phyloP scores from a whole-genome alignment of 1,140 invertebrate species.

The Rhysida immarginata region DNA sequence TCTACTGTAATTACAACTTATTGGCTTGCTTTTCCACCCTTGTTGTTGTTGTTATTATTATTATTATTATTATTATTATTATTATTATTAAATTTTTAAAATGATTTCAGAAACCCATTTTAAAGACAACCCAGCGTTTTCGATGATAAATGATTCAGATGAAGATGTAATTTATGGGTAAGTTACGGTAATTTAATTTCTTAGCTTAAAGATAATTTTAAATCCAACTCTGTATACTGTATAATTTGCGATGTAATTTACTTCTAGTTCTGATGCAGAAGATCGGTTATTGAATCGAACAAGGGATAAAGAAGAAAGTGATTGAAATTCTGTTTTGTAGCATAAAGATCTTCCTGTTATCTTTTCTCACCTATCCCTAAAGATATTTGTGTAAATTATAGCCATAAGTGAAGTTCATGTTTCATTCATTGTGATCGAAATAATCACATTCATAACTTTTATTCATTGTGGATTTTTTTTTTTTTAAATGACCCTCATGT shows the following conservation, averaged over 20 bases:
- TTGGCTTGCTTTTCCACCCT: too few relatives aligned
- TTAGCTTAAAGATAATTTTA: neutral
- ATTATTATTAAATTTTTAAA: too few relatives aligned
- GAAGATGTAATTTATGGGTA: conserved; percentile 93
- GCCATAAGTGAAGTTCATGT: too few relatives aligned
- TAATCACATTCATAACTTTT: too few relatives aligned
- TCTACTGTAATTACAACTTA: too few relatives aligned
- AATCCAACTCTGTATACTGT: neutral
- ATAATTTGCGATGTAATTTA: neutral
- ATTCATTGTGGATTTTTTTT: too few relatives aligned
- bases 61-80: conserved; percentile 8
- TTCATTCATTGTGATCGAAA: too few relatives aligned
- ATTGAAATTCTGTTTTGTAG: too few relatives aligned
- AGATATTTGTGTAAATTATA: too few relatives aligned
- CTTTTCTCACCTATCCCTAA: too few relatives aligned
- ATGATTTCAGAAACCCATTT: conserved; percentile 56
- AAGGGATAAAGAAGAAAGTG: conserved; percentile 12
- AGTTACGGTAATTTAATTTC: conserved; percentile 21
- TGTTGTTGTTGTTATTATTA: conserved; percentile 10
- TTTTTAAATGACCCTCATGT: too few relatives aligned
- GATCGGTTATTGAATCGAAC: conserved; percentile 2
- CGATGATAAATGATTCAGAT: conserved; percentile 96
- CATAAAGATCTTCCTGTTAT: too few relatives aligned
- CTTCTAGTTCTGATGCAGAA: conserved; percentile 13
- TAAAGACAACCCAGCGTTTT: conserved; percentile 92